Evolutionary conservation across 2,113 vertebrate species (phyloP), one percentile per base, ranked within the genome.

Genomic region (Entosphenus tridentatus): DNA sequence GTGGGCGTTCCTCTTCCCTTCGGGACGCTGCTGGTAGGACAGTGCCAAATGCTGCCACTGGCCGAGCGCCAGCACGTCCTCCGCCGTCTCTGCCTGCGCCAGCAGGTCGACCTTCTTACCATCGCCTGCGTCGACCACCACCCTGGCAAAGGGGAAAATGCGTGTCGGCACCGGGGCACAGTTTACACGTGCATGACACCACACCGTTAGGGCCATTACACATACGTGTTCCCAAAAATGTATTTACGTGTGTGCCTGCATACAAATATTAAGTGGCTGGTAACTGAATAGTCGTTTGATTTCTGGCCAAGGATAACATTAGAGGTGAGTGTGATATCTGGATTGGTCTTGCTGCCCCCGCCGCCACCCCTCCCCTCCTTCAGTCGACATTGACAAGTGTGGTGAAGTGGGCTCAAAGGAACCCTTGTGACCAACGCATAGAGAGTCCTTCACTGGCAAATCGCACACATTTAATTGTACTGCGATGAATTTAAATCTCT

Each of bases 31-130:
- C 16, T 78, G 76, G 73, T 95, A 96, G 0, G 85, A 95, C 71
- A 98, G 73, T 10, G 86, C 83, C 68, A 98, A 76, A 75, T 98
- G 92, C 69, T 96, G 89, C 93, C 93, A 98, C 56, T 71, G 81
- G 70, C 82, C 84, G 21, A 79, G 74, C 65, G 70, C 69, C 70
- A 98, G 80, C 65, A 85, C 58, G 9, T 81, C 86, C 69, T 84
- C 84, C 56, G 78, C 80, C 56, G 92, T 89, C 71, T 89, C 87
- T 2, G 78, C 87, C 77, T 98, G 93, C 2, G 87, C 87, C 74
- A 98, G 77, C 54, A 88, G 74, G 56, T 85, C 81, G 56, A 84
- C 86, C 81, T 90, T 95, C 71, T 80, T 80, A 57, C 95, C 90
- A 69, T 96, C 92, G 8, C 92, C 89, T 70, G 89, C 83, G 73